Conservation (phyloP, 2,888 invertebrate species). For the Rhaphigaster nebulosa region DNA sequence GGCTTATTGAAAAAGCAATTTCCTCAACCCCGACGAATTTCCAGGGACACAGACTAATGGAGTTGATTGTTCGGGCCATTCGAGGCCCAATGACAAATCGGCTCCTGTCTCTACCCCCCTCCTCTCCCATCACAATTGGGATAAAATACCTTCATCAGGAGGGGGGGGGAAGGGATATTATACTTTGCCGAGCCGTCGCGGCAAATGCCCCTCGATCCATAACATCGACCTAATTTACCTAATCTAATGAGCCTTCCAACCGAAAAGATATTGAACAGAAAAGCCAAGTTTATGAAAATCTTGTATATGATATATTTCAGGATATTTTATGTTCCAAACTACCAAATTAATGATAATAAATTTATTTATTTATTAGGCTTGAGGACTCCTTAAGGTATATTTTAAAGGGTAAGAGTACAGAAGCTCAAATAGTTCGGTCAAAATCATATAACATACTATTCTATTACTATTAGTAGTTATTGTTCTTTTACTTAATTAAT, state of each 20-base stretch:
- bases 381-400: no score
- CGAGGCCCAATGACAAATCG: not conserved
- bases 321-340: no score
- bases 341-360: no score
- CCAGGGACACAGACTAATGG: not conserved
- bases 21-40: not conserved
- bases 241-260: not conserved
- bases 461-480: no score
- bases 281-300: not conserved
- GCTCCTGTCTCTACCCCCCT: no score
- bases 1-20: constrained; percentile 11
- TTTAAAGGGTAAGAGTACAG: no score
- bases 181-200: not conserved
- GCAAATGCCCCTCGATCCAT: not conserved
- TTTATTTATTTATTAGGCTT: no score
- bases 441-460: no score
- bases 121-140: not conserved
- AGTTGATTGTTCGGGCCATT: not conserved
- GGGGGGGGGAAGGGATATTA: not conserved
- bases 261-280: not conserved
- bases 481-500: no score
- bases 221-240: not conserved
- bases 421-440: no score
- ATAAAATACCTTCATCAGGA: constrained; percentile 20
- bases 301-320: no score